These are phyloP conservation scores for Scleropages formosus DNA, from an alignment of 2,797 vertebrate genomes.

Conservation along the genomic window DNA sequence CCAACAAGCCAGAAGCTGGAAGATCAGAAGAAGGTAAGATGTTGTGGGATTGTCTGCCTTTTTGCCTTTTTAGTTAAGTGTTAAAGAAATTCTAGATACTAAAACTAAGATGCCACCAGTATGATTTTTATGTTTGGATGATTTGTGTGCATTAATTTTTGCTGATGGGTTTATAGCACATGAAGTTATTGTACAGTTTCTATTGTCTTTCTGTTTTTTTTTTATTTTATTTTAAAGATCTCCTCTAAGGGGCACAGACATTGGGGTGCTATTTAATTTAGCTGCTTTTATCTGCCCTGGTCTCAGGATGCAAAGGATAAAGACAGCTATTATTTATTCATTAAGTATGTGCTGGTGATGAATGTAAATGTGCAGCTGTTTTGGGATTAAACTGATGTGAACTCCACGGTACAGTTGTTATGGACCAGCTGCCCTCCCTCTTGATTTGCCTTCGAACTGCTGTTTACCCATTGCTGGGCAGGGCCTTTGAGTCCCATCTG, in stretches of 20 bases:
- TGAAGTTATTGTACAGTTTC: conserved; percentile 2
- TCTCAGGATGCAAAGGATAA: conserved; percentile 11
- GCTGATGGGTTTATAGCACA: not conserved
- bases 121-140: not conserved
- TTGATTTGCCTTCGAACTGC: conserved; percentile 30
- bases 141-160: not conserved
- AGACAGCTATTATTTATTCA: no score
- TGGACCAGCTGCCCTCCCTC: not conserved
- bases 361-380: no score
- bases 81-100: not conserved
- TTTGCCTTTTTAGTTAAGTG: conserved; percentile 3
- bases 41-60: not conserved
- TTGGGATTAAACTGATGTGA: no score
- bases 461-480: no score
- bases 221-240: conserved; percentile 21
- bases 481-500: not conserved
- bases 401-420: no score
- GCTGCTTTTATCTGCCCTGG: conserved; percentile 24
- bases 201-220: conserved; percentile 12
- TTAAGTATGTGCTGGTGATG: no score
- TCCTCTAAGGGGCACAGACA: not conserved
- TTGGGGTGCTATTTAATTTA: not conserved
- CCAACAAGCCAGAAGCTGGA: conserved; percentile 93
- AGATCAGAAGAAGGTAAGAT: conserved; percentile 96
- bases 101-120: not conserved